Percentiles rank a stretch among this genome's conserved stretches.
Conservation (phyloP, 2,888 invertebrate species). For the Autographa pulchrina region DNA sequence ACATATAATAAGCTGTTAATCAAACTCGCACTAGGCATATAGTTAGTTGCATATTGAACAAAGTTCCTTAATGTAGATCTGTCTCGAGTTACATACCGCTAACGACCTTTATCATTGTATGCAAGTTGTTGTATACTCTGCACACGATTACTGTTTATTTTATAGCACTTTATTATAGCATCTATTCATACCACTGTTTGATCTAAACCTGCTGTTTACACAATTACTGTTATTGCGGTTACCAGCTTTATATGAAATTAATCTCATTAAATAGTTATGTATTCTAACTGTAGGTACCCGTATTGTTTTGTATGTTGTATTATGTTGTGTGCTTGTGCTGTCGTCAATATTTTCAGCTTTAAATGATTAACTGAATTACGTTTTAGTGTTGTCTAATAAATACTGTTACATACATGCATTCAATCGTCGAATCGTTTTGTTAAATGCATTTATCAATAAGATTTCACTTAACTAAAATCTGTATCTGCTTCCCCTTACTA, state of each 20-base stretch:
- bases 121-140: slow-evolving; percentile 29
- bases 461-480: slow-evolving; percentile 27
- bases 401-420: slow-evolving; percentile 42
- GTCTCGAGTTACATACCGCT: slow-evolving; percentile 34
- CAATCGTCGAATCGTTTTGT: slow-evolving; percentile 51
- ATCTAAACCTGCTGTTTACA: slow-evolving; percentile 47
- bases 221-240: slow-evolving; percentile 50
- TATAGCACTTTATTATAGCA: slow-evolving; percentile 38
- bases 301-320: slow-evolving; percentile 54
- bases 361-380: slow-evolving; percentile 44
- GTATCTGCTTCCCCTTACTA: slow-evolving; percentile 36
- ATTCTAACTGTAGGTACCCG: slow-evolving; percentile 37
- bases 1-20: background rate
- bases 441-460: slow-evolving; percentile 51
- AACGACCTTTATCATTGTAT: slow-evolving; percentile 34
- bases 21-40: background rate
- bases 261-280: slow-evolving; percentile 49
- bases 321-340: slow-evolving; percentile 54
- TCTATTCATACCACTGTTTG: slow-evolving; percentile 43
- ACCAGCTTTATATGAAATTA: slow-evolving; percentile 48
- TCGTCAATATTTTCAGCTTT: slow-evolving; percentile 52
- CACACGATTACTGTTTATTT: slow-evolving; percentile 43
- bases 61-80: slow-evolving; percentile 47
- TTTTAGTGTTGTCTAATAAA: slow-evolving; percentile 32
- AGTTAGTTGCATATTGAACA: slow-evolving; percentile 19